A percentile compares a stretch with the other conserved stretches of the same genome.
These are phyloP conservation scores for Pseudachorutes palmiensis DNA, from an alignment of 1,140 invertebrate species.

Conservation along the genomic window DNA sequence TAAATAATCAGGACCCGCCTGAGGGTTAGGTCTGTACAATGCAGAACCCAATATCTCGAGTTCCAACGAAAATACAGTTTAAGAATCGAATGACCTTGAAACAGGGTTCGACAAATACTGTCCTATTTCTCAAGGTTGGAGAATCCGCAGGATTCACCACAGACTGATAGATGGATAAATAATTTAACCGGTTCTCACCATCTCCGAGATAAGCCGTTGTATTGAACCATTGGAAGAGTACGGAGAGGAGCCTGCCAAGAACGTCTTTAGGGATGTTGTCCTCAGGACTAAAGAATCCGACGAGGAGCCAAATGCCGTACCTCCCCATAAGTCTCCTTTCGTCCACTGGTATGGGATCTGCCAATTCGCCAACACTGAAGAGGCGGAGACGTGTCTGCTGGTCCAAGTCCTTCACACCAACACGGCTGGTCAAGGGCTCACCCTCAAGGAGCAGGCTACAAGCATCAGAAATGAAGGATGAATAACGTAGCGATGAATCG, in stretches of 20 bases:
- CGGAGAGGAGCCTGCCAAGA: conserved; percentile 81
- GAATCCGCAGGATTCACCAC: too few species aligned
- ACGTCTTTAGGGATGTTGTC: conserved; percentile 72
- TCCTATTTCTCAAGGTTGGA: too few species aligned
- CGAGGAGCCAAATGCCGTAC: conserved; percentile 94
- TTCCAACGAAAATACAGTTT: too few species aligned
- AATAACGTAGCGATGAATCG: neutral
- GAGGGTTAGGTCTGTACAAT: too few species aligned
- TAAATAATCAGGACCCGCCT: too few species aligned
- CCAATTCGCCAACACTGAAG: conserved; percentile 40
- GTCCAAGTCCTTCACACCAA: conserved; percentile 38
- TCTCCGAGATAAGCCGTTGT: conserved; percentile 92
- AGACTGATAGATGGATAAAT: too few species aligned
- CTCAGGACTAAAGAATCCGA: conserved; percentile 82
- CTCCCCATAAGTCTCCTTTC: conserved; percentile 83
- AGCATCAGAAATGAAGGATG: too few species aligned
- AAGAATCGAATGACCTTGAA: too few species aligned
- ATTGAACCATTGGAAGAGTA: conserved; percentile 99
- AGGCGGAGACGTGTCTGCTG: conserved; percentile 44
- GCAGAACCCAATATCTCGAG: too few species aligned
- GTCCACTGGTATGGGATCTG: conserved; percentile 47
- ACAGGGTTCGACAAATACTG: too few species aligned
- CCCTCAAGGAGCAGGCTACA: conserved; percentile 74
- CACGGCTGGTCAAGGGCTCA: conserved; percentile 56
- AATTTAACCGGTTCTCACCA: conserved; percentile 59